Evolutionary conservation across 2,888 invertebrate genomes (phyloP).

Genomic region (Drosophila greeni): DNA sequence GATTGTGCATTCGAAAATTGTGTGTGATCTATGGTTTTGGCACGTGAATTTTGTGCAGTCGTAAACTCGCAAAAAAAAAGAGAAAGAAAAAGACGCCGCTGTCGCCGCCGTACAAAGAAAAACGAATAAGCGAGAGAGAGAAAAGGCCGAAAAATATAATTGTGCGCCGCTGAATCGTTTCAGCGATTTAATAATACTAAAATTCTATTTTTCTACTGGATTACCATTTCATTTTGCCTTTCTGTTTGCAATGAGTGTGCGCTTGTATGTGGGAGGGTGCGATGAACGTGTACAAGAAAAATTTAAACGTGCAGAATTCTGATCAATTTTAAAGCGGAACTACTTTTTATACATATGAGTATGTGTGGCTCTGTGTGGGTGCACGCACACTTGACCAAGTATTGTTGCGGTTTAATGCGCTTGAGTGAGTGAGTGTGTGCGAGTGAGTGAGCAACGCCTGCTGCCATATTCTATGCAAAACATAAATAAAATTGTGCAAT

Average conservation of each 20-base stretch:
- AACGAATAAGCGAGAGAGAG: slow-evolving; percentile 56
- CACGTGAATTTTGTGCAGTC: slow-evolving; percentile 66
- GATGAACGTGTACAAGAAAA: slow-evolving; percentile 68
- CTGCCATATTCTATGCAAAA: slow-evolving; percentile 46
- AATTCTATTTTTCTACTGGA: slow-evolving; percentile 37
- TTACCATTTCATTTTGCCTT: slow-evolving; percentile 43
- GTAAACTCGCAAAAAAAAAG: slow-evolving; percentile 65
- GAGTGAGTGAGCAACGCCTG: slow-evolving; percentile 40
- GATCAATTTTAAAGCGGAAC: slow-evolving; percentile 66
- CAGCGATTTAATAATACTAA: slow-evolving; percentile 48
- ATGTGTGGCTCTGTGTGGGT: slow-evolving; percentile 25
- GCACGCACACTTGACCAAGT: slow-evolving; percentile 29
- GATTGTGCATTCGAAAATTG: slow-evolving; percentile 49
- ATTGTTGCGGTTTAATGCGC: slow-evolving; percentile 37
- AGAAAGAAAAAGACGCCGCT: slow-evolving; percentile 48
- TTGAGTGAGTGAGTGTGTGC: slow-evolving; percentile 30
- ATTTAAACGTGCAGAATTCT: slow-evolving; percentile 68
- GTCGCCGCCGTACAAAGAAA: slow-evolving; percentile 55
- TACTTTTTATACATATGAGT: slow-evolving; percentile 30
- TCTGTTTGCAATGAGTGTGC: slow-evolving; percentile 52
- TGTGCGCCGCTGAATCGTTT: slow-evolving; percentile 50
- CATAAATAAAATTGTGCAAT: slow-evolving; percentile 69
- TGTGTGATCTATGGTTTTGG: slow-evolving; percentile 59
- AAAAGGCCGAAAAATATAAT: slow-evolving; percentile 44
- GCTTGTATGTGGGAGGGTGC: slow-evolving; percentile 48